Conservation (phyloP, 2,888 invertebrate genomes). For the Penaeus monodon region DNA sequence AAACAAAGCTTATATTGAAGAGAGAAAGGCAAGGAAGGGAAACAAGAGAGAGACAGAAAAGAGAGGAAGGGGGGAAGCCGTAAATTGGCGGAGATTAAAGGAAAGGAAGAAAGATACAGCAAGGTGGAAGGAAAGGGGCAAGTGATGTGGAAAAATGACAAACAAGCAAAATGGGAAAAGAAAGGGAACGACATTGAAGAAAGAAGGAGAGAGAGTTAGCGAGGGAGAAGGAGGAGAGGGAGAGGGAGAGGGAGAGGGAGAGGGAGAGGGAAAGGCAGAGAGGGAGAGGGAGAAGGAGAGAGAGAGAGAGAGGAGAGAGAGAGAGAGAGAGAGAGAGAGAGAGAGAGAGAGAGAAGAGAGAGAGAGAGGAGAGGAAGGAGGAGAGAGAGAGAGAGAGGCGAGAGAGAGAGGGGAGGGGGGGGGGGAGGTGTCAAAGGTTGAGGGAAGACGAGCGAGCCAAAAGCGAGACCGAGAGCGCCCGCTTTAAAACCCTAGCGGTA, state of each 20-base stretch:
- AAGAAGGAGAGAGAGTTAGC: neutral
- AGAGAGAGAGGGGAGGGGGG: too few relatives aligned
- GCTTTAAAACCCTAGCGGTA: too few relatives aligned
- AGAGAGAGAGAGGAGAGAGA: neutral
- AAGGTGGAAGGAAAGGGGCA: neutral
- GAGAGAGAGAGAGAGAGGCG: neutral
- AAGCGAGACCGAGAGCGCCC: too few relatives aligned
- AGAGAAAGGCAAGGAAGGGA: neutral
- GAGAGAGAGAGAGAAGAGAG: neutral
- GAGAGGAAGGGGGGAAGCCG: too few relatives aligned
- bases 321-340: neutral
- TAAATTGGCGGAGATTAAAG: too few relatives aligned
- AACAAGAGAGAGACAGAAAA: neutral
- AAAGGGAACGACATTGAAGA: neutral
- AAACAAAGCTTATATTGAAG: neutral
- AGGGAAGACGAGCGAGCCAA: too few relatives aligned
- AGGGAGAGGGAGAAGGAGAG: too few relatives aligned
- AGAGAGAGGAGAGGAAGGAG: neutral
- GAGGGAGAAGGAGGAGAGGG: too few relatives aligned
- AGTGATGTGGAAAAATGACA: too few relatives aligned
- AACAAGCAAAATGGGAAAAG: neutral
- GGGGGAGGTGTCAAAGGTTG: neutral
- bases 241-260: too few relatives aligned
- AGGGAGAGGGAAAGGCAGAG: too few relatives aligned
- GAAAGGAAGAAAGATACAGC: neutral